Conservation (phyloP, 1,140 invertebrate genomes). For the Sarcophaga peregrina region DNA sequence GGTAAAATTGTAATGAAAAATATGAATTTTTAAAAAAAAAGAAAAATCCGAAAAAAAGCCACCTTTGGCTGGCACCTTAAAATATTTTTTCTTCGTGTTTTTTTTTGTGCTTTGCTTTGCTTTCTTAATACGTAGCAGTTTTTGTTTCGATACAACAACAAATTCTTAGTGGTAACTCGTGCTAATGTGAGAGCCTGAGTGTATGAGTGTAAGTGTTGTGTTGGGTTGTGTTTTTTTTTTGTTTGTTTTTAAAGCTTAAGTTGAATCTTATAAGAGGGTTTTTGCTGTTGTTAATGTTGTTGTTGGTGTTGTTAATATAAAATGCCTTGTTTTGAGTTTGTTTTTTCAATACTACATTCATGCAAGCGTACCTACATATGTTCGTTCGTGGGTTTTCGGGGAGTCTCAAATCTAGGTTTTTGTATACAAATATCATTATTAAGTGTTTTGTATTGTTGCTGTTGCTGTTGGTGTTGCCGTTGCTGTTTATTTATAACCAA, state of each 20-base stretch:
- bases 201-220: too few species aligned
- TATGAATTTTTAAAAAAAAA: background rate
- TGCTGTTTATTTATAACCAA: slow-evolving; percentile 2
- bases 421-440: background rate
- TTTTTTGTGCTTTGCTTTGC: too few species aligned
- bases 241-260: background rate
- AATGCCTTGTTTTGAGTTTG: too few species aligned
- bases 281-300: slow-evolving; percentile 3
- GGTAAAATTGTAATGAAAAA: background rate
- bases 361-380: too few species aligned
- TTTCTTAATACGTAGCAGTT: slow-evolving; percentile 24
- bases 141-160: background rate
- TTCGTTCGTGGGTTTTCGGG: slow-evolving; percentile 3
- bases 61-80: background rate
- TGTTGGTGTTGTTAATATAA: background rate
- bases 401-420: slow-evolving; percentile 1
- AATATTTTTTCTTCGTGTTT: background rate
- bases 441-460: background rate
- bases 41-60: background rate
- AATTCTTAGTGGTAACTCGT: background rate
- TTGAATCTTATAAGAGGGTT: background rate
- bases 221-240: too few species aligned
- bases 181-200: too few species aligned
- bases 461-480: background rate
- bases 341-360: too few species aligned